Base-by-base conservation (phyloP, 2,113 vertebrate genomes). In the Tapirus terrestris region DNA sequence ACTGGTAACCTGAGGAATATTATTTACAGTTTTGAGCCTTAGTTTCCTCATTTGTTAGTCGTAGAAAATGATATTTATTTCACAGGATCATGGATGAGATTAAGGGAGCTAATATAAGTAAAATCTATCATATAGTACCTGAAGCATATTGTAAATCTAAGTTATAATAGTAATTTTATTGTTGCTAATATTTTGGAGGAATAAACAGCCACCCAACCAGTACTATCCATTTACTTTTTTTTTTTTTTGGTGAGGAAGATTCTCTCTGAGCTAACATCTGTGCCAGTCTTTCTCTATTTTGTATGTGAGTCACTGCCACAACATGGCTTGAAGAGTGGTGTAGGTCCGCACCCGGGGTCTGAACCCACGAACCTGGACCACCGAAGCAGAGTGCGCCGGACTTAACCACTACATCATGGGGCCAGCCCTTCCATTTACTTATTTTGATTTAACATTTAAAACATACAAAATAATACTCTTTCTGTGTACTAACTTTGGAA, bases 371-470 rank as follows among this genome's bases (percentile, higher is more conserved):
- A 48, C 48, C 48, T 11, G 11, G 48, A 48, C 10, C 9, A 11
- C 48, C 11, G 48, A 48, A 48, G 48, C 48, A 2, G 48, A 48
- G 48, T 48, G 48, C 11, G 48, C 48, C 10, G 8, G 48, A 48
- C 8, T 48, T 48, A 48, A 48, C 48, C 48, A 48, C 48, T 48
- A 48, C 11, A 12, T 11, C 48, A 48, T 11, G 4, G 48, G 48
- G 48, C 48, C 11, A 11, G 48, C 48, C 48, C 48, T 11, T 48
- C 48, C 48, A 16, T 53, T 53, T 58, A 31, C 70, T 87, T 88
- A 73, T 73, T 83, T 94, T 83, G 67, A 76, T 56, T 94, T 89
- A 67, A 23, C 31, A 68, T 90, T 58, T 67, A 76, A 76, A 90
- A 76, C 36, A 83, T 43, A 75, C 11, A 82, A 89, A 43, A 80